Percentiles rank a stretch among this genome's conserved stretches.
These are phyloP conservation scores for Myripristis jacobus DNA, from an alignment of 2,797 vertebrate genomes.

Conservation along the genomic window DNA sequence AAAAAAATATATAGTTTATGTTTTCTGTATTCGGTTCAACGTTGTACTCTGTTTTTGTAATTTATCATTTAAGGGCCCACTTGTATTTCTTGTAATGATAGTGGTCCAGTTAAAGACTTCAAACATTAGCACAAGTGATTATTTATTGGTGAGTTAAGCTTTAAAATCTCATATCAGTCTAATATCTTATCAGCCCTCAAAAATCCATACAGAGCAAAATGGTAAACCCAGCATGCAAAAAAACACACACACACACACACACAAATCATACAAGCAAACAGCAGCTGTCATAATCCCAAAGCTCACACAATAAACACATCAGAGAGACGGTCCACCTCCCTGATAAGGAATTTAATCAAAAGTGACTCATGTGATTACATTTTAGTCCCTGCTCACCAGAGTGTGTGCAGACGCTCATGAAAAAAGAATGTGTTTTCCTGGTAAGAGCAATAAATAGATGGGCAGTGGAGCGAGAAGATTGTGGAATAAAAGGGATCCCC, in stretches of 20 bases:
- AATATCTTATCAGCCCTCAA: not conserved
- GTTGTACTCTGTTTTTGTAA: no score
- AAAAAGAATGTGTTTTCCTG: not conserved
- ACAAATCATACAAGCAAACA: not conserved
- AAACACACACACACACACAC: slow-evolving; percentile 32
- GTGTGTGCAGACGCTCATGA: not conserved
- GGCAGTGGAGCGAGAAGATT: not conserved
- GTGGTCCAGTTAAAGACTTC: no score
- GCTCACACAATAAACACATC: not conserved
- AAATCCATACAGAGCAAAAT: not conserved
- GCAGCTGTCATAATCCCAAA: not conserved
- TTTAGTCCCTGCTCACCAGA: slow-evolving; percentile 1
- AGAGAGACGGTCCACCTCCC: not conserved
- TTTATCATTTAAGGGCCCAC: no score
- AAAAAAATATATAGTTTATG: no score
- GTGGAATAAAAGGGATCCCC: no score
- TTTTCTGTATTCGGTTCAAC: no score
- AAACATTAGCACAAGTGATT: no score
- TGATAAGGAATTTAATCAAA: slow-evolving; percentile 47
- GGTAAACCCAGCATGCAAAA: no score
- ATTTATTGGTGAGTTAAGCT: no score
- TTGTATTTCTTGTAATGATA: no score
- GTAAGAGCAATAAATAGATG: not conserved
- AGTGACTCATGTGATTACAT: slow-evolving; percentile 43
- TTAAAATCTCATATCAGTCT: no score